Conservation (phyloP, 2,113 vertebrate species). For the Corythaixoides concolor region DNA sequence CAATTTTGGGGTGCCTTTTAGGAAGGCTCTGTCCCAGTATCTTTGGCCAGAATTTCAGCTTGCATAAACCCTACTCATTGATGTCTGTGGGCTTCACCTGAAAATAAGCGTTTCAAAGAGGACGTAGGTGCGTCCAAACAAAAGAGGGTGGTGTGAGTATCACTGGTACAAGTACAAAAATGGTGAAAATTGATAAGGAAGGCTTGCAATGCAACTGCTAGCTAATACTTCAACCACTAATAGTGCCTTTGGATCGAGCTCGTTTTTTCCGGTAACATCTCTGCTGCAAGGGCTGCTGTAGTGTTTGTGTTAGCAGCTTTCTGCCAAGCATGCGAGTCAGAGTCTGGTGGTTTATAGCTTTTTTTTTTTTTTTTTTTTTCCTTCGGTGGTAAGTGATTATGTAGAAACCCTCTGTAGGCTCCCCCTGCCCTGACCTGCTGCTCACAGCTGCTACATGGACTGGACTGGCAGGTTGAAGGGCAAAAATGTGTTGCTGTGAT, state of each 20-base stretch:
- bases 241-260: constrained; percentile 11
- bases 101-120: background rate
- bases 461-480: constrained; percentile 61
- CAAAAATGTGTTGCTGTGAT: constrained; percentile 43
- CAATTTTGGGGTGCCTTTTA: background rate
- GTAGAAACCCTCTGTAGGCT: background rate
- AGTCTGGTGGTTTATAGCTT: background rate
- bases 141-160: background rate
- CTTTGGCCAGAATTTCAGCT: background rate
- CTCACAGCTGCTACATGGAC: background rate
- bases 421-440: constrained; percentile 6
- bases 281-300: constrained; percentile 34
- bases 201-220: background rate
- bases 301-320: constrained; percentile 55
- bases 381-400: background rate
- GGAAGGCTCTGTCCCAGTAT: background rate
- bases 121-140: background rate
- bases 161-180: background rate
- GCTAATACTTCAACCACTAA: background rate
- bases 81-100: background rate
- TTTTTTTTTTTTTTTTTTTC: background rate
- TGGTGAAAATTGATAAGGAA: background rate
- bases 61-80: rapidly evolving
- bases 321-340: background rate
- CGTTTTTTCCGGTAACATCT: constrained; percentile 45